Evolutionary conservation across 1,140 invertebrate species (phyloP).

Genomic region (Trinorchestia longiramus): DNA sequence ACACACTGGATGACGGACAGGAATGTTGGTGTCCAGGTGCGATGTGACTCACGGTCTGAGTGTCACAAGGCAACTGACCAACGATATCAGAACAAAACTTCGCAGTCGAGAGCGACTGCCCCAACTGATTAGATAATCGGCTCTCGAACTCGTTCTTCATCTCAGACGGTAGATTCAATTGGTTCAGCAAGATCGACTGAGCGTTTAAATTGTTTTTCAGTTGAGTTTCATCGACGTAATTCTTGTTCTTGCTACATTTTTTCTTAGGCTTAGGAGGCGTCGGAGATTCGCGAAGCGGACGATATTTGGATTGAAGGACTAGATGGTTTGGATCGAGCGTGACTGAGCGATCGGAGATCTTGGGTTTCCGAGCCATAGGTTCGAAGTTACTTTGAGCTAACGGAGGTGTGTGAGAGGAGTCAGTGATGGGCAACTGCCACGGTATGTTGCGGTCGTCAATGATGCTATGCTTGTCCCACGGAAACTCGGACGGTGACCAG

Average conservation of each 20-base stretch:
- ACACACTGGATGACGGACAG: not conserved
- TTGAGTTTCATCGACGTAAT: conserved; percentile 29
- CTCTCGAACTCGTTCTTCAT: not conserved
- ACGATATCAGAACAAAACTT: not conserved
- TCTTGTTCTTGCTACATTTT: conserved; percentile 40
- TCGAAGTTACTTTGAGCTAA: not conserved
- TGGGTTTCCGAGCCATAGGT: not conserved
- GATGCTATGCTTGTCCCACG: conserved; percentile 34
- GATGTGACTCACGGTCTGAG: not conserved
- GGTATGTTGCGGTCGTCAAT: conserved; percentile 28
- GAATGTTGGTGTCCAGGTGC: not conserved
- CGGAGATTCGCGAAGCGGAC: conserved; percentile 9
- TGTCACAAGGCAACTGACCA: conserved; percentile 35
- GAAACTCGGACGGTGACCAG: conserved; percentile 28
- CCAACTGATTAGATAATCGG: conserved; percentile 33
- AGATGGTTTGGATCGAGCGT: conserved; percentile 48
- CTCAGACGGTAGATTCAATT: not conserved
- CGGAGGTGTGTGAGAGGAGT: not conserved
- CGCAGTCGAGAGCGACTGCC: conserved; percentile 17
- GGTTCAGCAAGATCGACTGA: not conserved
- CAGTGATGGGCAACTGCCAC: not conserved
- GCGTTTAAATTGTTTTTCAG: conserved; percentile 8
- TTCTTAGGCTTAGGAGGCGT: conserved; percentile 48
- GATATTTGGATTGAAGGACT: conserved; percentile 48
- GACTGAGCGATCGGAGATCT: conserved; percentile 11